Evolutionary conservation across 2,888 invertebrate species (phyloP).

Genomic region (Serripes groenlandicus): DNA sequence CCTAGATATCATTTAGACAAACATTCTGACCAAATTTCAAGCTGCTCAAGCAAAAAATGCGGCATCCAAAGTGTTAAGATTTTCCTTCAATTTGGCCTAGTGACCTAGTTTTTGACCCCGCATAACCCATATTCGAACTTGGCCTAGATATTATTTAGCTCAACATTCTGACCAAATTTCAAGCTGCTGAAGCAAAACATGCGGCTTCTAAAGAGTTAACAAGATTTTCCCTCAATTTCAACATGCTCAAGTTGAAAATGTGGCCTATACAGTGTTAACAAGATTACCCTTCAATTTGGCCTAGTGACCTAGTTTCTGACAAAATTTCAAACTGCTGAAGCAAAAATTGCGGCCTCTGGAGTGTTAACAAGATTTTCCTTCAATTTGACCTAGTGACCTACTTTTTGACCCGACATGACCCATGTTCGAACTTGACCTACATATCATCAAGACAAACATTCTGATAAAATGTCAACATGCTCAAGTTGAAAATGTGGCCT

Average conservation of each 20-base stretch:
- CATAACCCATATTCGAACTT: no score
- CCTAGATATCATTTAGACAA: no score
- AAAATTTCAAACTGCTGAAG: neutral
- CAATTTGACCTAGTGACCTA: neutral
- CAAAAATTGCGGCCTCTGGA: neutral
- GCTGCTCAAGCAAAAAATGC: no score
- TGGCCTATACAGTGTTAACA: neutral
- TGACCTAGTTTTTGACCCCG: no score
- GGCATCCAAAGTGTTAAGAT: no score
- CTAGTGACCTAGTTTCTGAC: neutral
- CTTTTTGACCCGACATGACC: neutral
- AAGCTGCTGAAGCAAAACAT: neutral
- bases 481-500: neutral
- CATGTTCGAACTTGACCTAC: neutral
- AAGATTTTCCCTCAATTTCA: neutral
- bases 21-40: no score
- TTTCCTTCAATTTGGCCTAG: no score
- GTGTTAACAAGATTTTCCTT: neutral
- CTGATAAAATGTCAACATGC: neutral
- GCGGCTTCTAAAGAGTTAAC: neutral
- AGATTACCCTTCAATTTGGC: neutral
- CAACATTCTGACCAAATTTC: neutral
- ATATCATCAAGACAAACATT: neutral
- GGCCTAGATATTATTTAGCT: neutral
- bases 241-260: neutral